phyloP scores from a whole-genome alignment of 2,888 invertebrate species.

The Melikaiella ostensackeni region DNA sequence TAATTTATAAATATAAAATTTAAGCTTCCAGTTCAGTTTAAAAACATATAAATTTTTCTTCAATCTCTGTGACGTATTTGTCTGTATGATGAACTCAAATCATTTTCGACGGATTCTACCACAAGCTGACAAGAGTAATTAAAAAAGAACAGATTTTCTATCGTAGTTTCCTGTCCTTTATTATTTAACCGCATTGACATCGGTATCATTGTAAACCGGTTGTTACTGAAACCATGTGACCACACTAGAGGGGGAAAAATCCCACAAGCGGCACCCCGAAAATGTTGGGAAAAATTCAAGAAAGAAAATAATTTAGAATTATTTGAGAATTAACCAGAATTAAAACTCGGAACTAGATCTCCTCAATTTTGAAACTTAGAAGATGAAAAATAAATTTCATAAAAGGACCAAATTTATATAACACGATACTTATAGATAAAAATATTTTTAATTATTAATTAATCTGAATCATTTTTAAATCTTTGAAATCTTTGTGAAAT shows the following conservation, averaged over 20 bases:
- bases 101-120: neutral
- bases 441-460: no score
- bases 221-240: neutral
- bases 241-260: neutral
- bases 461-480: no score
- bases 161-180: neutral
- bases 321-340: neutral
- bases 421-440: no score
- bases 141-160: neutral
- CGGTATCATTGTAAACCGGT: slow-evolving; percentile 13
- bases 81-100: neutral
- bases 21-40: no score
- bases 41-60: neutral
- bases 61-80: neutral
- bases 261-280: neutral
- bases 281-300: neutral
- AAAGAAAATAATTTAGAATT: neutral
- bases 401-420: no score
- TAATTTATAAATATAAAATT: neutral
- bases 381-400: no score
- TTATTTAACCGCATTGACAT: neutral
- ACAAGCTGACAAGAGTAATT: neutral
- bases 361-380: neutral
- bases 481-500: no score
- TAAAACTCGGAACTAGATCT: neutral